These are phyloP conservation scores for Magallana angulata DNA, from an alignment of 1,140 invertebrate species.

Conservation along the genomic window DNA sequence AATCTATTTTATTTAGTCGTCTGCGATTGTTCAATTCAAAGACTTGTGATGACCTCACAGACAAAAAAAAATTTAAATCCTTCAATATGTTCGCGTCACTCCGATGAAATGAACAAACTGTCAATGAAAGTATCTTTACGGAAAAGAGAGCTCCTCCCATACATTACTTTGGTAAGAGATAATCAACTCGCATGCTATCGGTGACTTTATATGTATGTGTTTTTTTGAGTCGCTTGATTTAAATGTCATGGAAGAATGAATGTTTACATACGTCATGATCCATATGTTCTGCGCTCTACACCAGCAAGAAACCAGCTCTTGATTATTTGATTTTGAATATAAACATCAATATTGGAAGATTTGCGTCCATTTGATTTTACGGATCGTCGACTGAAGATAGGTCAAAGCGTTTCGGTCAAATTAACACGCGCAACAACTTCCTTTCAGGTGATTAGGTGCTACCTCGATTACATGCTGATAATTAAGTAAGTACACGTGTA, in stretches of 20 bases:
- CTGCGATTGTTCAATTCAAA: no score
- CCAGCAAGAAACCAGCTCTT: no score
- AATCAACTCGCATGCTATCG: not conserved
- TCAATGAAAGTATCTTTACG: no score
- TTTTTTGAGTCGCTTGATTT: not conserved
- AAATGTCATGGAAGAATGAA: not conserved
- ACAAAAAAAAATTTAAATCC: no score
- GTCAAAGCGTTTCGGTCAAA: not conserved
- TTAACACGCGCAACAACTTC: not conserved
- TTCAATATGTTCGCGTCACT: no score
- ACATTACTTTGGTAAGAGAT: not conserved
- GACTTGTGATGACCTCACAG: no score
- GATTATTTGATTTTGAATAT: conserved; percentile 9
- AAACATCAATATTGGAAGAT: conserved; percentile 25
- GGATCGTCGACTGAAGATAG: not conserved
- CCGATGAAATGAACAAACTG: no score
- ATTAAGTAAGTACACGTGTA: conserved; percentile 2
- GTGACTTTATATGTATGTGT: not conserved
- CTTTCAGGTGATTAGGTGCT: not conserved
- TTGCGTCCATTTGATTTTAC: not conserved
- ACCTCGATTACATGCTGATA: not conserved
- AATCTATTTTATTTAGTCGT: no score
- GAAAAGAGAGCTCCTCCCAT: no score
- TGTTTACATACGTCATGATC: not conserved
- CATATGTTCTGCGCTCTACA: no score